Evolutionary conservation across 2,888 invertebrate genomes (phyloP), one percentile per base, ranked within the genome.

Genomic region (Dynastes grantii): DNA sequence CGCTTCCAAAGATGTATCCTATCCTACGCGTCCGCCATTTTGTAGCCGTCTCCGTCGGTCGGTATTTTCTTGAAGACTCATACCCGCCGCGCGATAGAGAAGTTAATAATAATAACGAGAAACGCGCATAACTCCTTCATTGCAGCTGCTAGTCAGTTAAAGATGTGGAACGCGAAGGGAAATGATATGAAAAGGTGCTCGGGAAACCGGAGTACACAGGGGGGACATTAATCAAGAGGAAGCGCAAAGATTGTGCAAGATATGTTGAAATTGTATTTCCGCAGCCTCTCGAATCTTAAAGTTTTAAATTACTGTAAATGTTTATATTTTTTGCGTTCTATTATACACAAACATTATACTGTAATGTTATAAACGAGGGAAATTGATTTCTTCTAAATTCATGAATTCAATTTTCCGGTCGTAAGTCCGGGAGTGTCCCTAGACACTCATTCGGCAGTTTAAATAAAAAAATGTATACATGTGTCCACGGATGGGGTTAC

Each of bases 1-100:
- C 70, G 70, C n/a, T 37, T 37, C 64, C 40, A 64, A 64, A 64
- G 64, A 64, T 37, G 64, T 64, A 64, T 37, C 27, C 29, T 16
- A 45, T 16, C 3, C 16, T 16, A 58, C 16, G 55, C n/a, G 13
- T 2, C 8, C 22, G 55, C 45, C 61, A 29, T 61, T 37, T n/a
- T 64, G n/a, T 13, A 37, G 37, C 63, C 63, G 11, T 2, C n/a
- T 13, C 37, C 8, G 64, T 64, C 13, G 11, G 63, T 63, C 13
- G 40, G 64, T 64, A 40, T 64, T 64, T 64, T 64, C 64, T 64
- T 37, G 64, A 37, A 37, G 16, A 58, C 55, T 58, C 55, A 22
- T 27, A 22, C 45, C 22, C 22, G 29, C 61, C 64, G n/a, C 64
- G 37, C 64, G 37, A 64, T 32, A 37, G 37, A 37, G 64, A n/a